A percentile compares a stretch with the other conserved stretches of the same genome.
These are phyloP conservation scores for Sebastiscus tertius DNA, from an alignment of 2,797 vertebrate genomes.

Conservation along the genomic window DNA sequence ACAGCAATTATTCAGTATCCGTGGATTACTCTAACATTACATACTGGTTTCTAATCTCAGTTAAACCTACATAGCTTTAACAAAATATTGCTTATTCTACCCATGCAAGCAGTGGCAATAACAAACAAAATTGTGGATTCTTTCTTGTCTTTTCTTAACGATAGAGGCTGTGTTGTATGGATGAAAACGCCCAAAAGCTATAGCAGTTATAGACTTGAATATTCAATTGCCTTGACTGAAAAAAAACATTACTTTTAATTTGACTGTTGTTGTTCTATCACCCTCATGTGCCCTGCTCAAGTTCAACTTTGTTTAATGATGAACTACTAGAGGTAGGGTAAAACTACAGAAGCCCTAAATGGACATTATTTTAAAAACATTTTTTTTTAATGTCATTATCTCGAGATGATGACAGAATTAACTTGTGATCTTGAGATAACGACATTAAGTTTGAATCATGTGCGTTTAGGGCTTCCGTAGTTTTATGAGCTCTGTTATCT, in stretches of 20 bases:
- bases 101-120: not conserved
- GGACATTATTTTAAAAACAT: too few relatives aligned
- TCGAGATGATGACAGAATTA: too few relatives aligned
- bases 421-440: too few relatives aligned
- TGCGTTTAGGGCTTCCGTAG: too few relatives aligned
- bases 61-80: not conserved
- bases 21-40: not conserved
- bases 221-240: not conserved
- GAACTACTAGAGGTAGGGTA: not conserved
- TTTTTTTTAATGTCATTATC: too few relatives aligned
- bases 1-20: not conserved
- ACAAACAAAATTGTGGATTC: not conserved
- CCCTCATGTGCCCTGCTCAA: not conserved
- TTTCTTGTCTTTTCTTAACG: not conserved
- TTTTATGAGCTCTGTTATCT: too few relatives aligned
- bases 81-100: not conserved
- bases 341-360: not conserved
- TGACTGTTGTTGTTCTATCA: not conserved
- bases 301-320: not conserved
- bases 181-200: not conserved
- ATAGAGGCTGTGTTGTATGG: not conserved
- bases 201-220: not conserved
- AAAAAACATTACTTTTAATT: not conserved
- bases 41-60: not conserved
- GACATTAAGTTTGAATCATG: too few relatives aligned